Base-by-base conservation (phyloP, 2,113 vertebrate genomes). In the Paramormyrops kingsleyae region DNA sequence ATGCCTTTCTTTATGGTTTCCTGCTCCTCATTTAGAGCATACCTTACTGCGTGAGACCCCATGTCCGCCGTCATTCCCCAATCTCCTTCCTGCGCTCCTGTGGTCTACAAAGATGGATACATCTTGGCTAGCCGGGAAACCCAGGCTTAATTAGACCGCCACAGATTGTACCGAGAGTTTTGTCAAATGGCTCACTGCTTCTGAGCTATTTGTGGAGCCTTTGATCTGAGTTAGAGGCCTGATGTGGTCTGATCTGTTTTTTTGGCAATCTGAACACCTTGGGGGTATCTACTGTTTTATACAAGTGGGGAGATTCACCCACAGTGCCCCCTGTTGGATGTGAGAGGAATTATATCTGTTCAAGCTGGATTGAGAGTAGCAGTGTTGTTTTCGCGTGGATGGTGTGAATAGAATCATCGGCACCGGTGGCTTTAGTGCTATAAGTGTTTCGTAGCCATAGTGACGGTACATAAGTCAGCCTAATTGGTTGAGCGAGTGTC, bases 151-250 rank as follows among this genome's bases (percentile, higher is more conserved):
- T 90, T 92, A 92, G 91, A 89, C 89, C 52, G 35, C 74, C 35
- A 88, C 62, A 80, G 84, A 88, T 77, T 80, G 85, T 77, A 84
- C 83, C 8, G 88, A 88, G 59, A 70, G 70, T 88, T 90, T 39
- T 24, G 86, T 80, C 62, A 62, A 88, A 88, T 88, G 89, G 87
- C 27, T 88, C 53, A 92, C 77, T 89, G 89, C 91, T 92, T 90
- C 88, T 44, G 19, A 92, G 90, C 88, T 87, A 90, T 92, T 90
- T 91, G 83, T 70, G 35, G 87, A 49, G 59, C 77, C 91, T 93
- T 92, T 91, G 90, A 92, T 92, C 90, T 90, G 50, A 84, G 66
- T 52, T 52, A 42, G 88, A 83, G 80, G 62, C 24, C 83, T 52
- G 85, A 85, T 52, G 88, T 89, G 77, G 62, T 90, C 42, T 88